Percentiles rank a stretch among this genome's conserved stretches.
Evolutionary conservation across 2,797 vertebrate species (phyloP).

Genomic region (Macropus fuliginosus): DNA sequence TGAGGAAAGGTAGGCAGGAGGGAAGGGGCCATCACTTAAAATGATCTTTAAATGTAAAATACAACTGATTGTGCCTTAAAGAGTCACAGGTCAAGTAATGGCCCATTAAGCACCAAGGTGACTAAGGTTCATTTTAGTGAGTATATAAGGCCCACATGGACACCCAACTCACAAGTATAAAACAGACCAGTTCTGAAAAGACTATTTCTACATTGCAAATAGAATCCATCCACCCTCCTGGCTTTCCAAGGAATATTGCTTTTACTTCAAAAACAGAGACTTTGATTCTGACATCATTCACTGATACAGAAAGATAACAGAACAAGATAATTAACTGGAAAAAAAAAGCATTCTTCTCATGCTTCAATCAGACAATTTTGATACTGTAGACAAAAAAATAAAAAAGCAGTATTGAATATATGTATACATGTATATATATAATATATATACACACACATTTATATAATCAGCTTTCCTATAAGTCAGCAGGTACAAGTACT

Average conservation of each 20-base stretch:
- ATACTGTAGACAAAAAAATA: slow-evolving; percentile 77
- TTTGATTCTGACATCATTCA: slow-evolving; percentile 70
- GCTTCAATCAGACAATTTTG: slow-evolving; percentile 79
- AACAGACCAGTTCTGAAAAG: slow-evolving; percentile 72
- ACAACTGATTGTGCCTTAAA: slow-evolving; percentile 81
- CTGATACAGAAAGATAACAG: slow-evolving; percentile 68
- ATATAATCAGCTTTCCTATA: slow-evolving; percentile 83
- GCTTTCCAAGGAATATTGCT: slow-evolving; percentile 85
- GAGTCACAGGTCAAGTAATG: slow-evolving; percentile 73
- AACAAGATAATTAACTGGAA: slow-evolving; percentile 70
- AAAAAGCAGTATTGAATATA: slow-evolving; percentile 84
- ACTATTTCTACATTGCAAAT: slow-evolving; percentile 61
- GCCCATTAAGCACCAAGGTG: slow-evolving; percentile 84
- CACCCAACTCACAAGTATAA: slow-evolving; percentile 74
- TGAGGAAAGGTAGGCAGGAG: slow-evolving; percentile 45
- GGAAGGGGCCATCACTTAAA: slow-evolving; percentile 65
- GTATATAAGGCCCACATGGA: slow-evolving; percentile 82
- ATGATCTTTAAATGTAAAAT: slow-evolving; percentile 73
- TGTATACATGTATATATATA: slow-evolving; percentile 81
- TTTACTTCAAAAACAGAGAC: slow-evolving; percentile 83
- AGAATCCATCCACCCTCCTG: slow-evolving; percentile 69
- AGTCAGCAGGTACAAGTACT: slow-evolving; percentile 85
- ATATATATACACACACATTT: slow-evolving; percentile 80
- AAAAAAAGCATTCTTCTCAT: slow-evolving; percentile 78
- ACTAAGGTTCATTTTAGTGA: slow-evolving; percentile 81